phyloP scores from a whole-genome alignment of 2,888 invertebrate species.

The Ophion slaviceki region DNA sequence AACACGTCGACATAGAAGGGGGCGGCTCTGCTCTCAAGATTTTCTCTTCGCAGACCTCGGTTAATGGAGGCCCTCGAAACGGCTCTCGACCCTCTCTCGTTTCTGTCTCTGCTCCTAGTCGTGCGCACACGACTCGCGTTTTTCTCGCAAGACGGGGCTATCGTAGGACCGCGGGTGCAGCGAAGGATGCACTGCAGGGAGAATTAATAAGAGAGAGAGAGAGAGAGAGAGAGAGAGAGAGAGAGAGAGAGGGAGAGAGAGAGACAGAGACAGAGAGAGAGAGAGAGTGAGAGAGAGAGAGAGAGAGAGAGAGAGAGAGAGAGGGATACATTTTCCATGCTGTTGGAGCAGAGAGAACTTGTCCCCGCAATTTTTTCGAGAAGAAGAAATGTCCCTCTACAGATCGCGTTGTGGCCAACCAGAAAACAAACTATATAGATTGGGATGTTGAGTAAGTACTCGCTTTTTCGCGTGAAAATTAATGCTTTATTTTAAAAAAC shows the following conservation, averaged over 20 bases:
- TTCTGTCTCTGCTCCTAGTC: background rate
- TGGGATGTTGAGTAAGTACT: too few relatives aligned
- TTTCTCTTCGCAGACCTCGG: background rate
- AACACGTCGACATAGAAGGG: background rate
- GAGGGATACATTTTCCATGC: slow-evolving; percentile 53
- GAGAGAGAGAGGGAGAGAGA: too few relatives aligned
- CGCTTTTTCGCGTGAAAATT: too few relatives aligned
- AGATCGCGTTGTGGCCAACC: background rate
- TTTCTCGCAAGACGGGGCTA: slow-evolving; percentile 44
- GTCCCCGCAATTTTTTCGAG: slow-evolving; percentile 76
- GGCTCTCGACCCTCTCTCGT: background rate
- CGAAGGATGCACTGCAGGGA: slow-evolving; percentile 21
- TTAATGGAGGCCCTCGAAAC: slow-evolving; percentile 1
- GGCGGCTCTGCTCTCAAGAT: background rate
- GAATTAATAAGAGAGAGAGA: slow-evolving; percentile 39
- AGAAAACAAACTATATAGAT: background rate
- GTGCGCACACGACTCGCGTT: slow-evolving; percentile 22
- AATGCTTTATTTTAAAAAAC: too few relatives aligned
- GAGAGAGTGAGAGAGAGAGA: slow-evolving; percentile 35
- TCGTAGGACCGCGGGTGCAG: slow-evolving; percentile 47
- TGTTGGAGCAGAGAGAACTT: slow-evolving; percentile 45
- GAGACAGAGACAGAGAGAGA: too few relatives aligned
- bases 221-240: slow-evolving; percentile 25
- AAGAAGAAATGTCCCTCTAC: slow-evolving; percentile 71
- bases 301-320: background rate